Percentiles rank a stretch among this genome's conserved stretches.
These are phyloP conservation scores for Hippocampus mohnikei DNA, from an alignment of 2,113 vertebrate genomes.

Conservation along the genomic window DNA sequence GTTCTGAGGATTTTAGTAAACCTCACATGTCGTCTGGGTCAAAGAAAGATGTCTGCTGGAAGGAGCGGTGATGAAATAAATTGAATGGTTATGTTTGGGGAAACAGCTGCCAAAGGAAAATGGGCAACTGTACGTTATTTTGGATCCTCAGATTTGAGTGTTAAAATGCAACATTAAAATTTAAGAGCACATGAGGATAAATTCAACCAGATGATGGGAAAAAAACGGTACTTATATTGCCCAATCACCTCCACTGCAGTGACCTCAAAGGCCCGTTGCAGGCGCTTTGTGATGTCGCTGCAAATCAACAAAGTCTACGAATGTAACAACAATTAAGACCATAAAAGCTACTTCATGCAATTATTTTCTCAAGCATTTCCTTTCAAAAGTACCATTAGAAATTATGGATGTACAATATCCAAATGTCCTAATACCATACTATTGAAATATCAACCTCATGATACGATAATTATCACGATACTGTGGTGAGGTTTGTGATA, in stretches of 20 bases:
- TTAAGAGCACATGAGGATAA: not conserved
- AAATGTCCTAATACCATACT: too few species aligned
- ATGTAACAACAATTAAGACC: not conserved
- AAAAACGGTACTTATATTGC: not conserved
- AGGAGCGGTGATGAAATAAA: not conserved
- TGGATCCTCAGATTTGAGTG: not conserved
- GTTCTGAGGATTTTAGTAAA: constrained; percentile 1
- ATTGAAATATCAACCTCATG: too few species aligned
- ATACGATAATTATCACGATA: too few species aligned
- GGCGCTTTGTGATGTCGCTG: not conserved
- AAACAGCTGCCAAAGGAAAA: not conserved
- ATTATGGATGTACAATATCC: too few species aligned
- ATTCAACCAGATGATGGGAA: not conserved
- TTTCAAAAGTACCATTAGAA: not conserved
- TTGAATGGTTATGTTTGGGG: not conserved
- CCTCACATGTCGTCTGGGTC: not conserved
- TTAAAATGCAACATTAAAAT: not conserved
- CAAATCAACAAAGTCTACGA: not conserved
- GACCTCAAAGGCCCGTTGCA: not conserved
- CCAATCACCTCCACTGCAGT: not conserved
- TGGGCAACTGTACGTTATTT: not conserved
- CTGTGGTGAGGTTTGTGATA: too few species aligned
- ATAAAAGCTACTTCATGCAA: not conserved
- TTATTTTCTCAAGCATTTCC: not conserved
- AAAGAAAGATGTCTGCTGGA: constrained; percentile 4